Conservation (phyloP, 2,888 invertebrate species). For the Ctena decussata region DNA sequence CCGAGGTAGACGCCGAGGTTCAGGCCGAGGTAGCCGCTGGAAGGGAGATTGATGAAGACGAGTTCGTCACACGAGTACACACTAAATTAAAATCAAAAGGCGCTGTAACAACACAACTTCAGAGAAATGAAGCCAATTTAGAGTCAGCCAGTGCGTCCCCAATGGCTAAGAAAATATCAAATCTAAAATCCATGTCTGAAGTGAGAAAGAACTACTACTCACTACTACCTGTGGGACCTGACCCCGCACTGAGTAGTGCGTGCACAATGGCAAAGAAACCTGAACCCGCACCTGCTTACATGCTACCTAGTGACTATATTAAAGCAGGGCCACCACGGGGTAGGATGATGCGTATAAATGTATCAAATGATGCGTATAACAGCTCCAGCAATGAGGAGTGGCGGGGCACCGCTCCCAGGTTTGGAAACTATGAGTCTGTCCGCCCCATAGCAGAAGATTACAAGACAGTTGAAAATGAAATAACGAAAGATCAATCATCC, state of each 20-base stretch:
- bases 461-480: slow-evolving; percentile 25
- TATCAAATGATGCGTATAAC: not conserved
- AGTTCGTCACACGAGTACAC: slow-evolving; percentile 30
- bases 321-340: too few relatives aligned
- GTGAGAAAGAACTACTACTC: not conserved
- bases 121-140: slow-evolving; percentile 27
- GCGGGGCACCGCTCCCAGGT: not conserved
- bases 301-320: too few relatives aligned
- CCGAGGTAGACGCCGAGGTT: slow-evolving; percentile 73
- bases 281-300: rapidly evolving
- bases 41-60: slow-evolving; percentile 45
- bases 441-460: slow-evolving; percentile 24
- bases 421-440: not conserved
- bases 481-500: slow-evolving; percentile 46
- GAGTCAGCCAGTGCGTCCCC: not conserved
- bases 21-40: slow-evolving; percentile 45
- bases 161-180: slow-evolving; percentile 27
- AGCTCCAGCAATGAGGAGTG: not conserved
- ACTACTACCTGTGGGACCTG: not conserved
- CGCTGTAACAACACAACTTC: slow-evolving; percentile 38
- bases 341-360: not conserved
- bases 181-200: slow-evolving; percentile 19
- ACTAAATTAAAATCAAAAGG: slow-evolving; percentile 43
- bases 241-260: too few relatives aligned
- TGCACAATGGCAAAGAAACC: not conserved